Evolutionary conservation across 2,113 vertebrate species (phyloP), one percentile per base, ranked within the genome.

Genomic region (Protomyctophum bolini): DNA sequence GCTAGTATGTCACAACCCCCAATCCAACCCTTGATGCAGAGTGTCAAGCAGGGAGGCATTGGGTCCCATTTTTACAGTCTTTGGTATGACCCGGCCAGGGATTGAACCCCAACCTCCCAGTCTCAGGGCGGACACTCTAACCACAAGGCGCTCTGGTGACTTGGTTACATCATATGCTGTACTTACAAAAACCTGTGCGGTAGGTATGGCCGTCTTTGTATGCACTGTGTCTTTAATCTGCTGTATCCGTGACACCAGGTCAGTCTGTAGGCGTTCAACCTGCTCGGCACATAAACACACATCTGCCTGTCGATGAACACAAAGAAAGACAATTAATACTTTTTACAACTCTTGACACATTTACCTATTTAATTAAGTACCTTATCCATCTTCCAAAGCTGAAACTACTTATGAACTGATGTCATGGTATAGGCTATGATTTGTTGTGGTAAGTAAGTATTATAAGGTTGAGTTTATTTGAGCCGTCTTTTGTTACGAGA

Each of bases 141-240:
- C n/a, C n/a, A n/a, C n/a, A n/a, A n/a, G n/a, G n/a, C 21, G 21
- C 21, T 21, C 21, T 21, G 21, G 21, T 21, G 21, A 21, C 21
- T 21, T 21, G 21, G 33, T 41, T 41, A 41, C 33, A 41, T 3
- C 33, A 15, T 33, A 59, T 54, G 2, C 21, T 21, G 21, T 21
- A 95, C 97, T 94, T 90, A 99, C 97, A 70, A 95, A 98, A 79
- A 96, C 95, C 3, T 93, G 90, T 14, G 88, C 85, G 3, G 94
- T 94, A 48, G 94, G 94, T 21, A 96, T 9, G 0, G 95, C 94
- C 6, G 77, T 81, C 82, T 92, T 95, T 29, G 92, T 55, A 7
- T 89, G 90, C 48, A 96, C 79, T 0, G 83, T 90, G 50, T 89
- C 78, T 86, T 91, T 95, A 56, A 98, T 28, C 46, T 87, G 70